Evolutionary conservation across 2,113 vertebrate genomes (phyloP).

Genomic region (Rhynchomys soricoides): DNA sequence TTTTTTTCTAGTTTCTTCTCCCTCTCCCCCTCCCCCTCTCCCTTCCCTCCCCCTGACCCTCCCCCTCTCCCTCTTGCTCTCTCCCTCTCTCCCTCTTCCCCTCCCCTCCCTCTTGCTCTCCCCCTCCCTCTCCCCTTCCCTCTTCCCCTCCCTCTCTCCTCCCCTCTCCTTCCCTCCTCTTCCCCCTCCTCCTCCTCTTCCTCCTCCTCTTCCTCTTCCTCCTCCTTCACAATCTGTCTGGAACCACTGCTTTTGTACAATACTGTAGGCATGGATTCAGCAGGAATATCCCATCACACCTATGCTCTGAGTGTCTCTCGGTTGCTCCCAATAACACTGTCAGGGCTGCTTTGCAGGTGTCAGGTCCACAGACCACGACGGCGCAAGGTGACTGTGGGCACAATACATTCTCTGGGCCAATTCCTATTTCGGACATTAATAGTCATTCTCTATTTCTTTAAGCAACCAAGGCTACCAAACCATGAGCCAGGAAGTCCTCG

Average conservation of each 20-base stretch:
- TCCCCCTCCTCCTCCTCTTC: background rate
- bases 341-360: background rate
- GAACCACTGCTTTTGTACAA: background rate
- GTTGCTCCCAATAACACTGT: accelerated
- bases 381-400: accelerated
- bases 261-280: background rate
- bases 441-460: background rate
- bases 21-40: background rate
- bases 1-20: background rate
- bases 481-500: background rate
- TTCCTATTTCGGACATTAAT: background rate
- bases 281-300: background rate
- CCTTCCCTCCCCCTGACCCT: accelerated
- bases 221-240: background rate
- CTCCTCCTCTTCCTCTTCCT: background rate
- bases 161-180: accelerated
- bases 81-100: accelerated
- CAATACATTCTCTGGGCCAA: accelerated
- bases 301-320: background rate
- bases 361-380: accelerated
- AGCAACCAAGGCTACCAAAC: background rate
- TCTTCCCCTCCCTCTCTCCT: background rate
- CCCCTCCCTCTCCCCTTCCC: accelerated
- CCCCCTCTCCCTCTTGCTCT: too few species aligned
- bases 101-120: too few species aligned